Conservation (phyloP, 2,113 vertebrate genomes). For the Paratilapia polleni region DNA sequence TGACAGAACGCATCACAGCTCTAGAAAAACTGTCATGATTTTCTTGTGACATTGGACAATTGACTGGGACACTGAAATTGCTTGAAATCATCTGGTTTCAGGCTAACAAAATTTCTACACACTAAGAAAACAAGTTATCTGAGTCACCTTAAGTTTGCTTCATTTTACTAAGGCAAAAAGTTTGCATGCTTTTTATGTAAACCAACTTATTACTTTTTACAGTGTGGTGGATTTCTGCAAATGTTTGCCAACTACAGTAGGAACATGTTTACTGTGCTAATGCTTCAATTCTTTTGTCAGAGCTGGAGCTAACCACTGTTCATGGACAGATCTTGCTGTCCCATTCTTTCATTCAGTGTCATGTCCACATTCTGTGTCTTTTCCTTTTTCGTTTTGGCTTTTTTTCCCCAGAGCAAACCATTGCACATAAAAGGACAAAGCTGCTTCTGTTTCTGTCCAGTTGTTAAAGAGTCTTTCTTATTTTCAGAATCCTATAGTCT, state of each 20-base stretch:
- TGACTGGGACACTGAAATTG: not conserved
- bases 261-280: not conserved
- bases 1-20: too few relatives aligned
- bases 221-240: not conserved
- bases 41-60: too few relatives aligned
- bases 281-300: not conserved
- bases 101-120: not conserved
- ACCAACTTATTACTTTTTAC: not conserved
- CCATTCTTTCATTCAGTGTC: not conserved
- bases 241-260: accelerated
- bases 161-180: not conserved
- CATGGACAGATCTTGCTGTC: not conserved
- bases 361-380: not conserved
- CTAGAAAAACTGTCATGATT: too few relatives aligned
- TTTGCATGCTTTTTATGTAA: not conserved
- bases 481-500: not conserved
- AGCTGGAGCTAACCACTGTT: accelerated
- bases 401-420: not conserved
- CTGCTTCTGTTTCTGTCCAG: not conserved
- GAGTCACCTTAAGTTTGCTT: not conserved
- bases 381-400: too few relatives aligned
- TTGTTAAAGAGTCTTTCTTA: not conserved
- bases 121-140: accelerated
- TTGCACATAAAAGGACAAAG: not conserved
- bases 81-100: not conserved